phyloP scores from a whole-genome alignment of 2,113 vertebrate species.

The Sigmodon hispidus region DNA sequence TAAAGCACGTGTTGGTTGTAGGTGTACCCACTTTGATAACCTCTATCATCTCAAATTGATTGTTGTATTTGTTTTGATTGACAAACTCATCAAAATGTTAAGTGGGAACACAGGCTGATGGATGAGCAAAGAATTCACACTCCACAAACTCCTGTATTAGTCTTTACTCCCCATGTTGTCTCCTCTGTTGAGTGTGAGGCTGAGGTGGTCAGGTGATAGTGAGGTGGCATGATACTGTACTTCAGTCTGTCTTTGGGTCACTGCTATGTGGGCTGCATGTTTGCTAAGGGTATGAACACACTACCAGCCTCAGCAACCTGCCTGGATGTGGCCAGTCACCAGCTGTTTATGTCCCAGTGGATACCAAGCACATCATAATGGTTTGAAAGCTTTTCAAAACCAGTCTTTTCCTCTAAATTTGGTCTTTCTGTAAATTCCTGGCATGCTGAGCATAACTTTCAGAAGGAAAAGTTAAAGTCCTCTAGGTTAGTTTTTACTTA shows the following conservation, averaged over 20 bases:
- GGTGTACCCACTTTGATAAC: slow-evolving; percentile 57
- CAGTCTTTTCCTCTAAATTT: not conserved
- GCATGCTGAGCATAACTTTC: not conserved
- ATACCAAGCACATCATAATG: not conserved
- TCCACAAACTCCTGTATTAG: not conserved
- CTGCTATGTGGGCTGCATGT: not conserved
- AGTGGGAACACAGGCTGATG: slow-evolving; percentile 10
- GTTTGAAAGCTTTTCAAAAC: not conserved
- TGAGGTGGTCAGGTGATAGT: too few relatives aligned
- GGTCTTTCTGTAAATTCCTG: not conserved
- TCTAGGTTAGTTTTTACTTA: not conserved
- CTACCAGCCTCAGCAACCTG: not conserved
- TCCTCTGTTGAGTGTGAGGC: too few relatives aligned
- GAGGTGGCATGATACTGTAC: too few relatives aligned
- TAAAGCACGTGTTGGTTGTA: not conserved
- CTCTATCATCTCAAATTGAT: slow-evolving; percentile 63
- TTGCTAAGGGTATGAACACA: not conserved
- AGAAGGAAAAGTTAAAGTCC: not conserved
- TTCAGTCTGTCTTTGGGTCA: not conserved
- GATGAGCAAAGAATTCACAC: slow-evolving; percentile 17
- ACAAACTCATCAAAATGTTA: slow-evolving; percentile 58
- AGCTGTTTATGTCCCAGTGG: not conserved
- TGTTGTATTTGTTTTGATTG: slow-evolving; percentile 57
- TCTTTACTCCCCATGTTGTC: too few relatives aligned
- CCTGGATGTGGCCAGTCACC: not conserved